Base-by-base conservation (phyloP, 1,140 invertebrate genomes). In the Frieseomelitta varia region DNA sequence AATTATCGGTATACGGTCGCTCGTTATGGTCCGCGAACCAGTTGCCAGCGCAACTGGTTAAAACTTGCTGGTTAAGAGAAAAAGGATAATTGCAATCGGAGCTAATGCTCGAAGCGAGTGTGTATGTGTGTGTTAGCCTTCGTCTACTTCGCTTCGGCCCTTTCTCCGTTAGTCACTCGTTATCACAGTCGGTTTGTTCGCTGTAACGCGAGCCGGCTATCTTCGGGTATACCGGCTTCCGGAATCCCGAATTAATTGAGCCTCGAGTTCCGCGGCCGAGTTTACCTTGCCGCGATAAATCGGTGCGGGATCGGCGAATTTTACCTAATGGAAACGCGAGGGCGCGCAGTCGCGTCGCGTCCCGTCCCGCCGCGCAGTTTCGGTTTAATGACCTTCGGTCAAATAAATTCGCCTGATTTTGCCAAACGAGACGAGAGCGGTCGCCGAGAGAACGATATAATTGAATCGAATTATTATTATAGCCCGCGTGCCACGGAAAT, bases 381-480 rank as follows among this genome's bases (percentile, higher is more conserved):
- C 81, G 63, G 74, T 81, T 81, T 81, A 81, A 81, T 76, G 73
- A 82, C 63, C 73, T 68, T 67, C 81, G 73, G 73, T 47, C 73
- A 56, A 82, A 82, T 82, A 76, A 82, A 82, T 82, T 77, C 81
- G 73, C 61, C 81, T 68, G 81, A 82, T 76, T 77, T 77, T 63
- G 12, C 72, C 2, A 75, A 81, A 76, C 58, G 58, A 75, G 51
- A 14, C 27, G 24, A 34, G 58, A 10, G 21, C n/a, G 24, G 56
- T 11, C n/a, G 67, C 39, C 55, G 8, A 21, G 39, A 65, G 61
- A 53, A 68, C 51, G 47, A 82, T 75, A 77, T 82, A 82, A 82
- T 82, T 77, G 74, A 82, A 82, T 82, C 81, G 81, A 82, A 82
- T 82, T 82, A 82, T 82, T 82, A 82, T 82, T 77, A 68, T 67